Conservation (phyloP, 1,140 invertebrate species). For the Vanessa atalanta region DNA sequence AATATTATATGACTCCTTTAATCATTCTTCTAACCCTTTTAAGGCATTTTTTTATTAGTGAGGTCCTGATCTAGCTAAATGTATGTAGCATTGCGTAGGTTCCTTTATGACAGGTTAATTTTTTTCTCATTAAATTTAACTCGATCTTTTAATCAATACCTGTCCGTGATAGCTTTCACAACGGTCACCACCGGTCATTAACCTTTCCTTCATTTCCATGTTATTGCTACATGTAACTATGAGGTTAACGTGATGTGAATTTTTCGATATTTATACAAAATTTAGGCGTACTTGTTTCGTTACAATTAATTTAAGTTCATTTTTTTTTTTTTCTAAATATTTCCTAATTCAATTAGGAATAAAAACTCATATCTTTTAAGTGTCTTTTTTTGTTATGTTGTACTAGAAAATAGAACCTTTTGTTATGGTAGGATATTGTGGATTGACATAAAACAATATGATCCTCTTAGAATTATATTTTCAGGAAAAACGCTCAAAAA, state of each 20-base stretch:
- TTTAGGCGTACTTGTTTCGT: neutral
- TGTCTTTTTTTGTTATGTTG: too few species aligned
- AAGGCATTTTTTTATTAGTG: too few species aligned
- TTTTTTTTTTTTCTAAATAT: neutral
- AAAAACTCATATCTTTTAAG: too few species aligned
- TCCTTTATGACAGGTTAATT: neutral
- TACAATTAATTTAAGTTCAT: neutral
- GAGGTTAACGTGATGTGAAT: neutral
- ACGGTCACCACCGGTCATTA: neutral
- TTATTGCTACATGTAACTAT: neutral
- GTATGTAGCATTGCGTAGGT: neutral
- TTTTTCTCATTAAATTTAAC: neutral
- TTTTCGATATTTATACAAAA: neutral
- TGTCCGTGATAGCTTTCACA: neutral
- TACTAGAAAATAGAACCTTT: too few species aligned
- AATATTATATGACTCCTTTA: too few species aligned
- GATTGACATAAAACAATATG: too few species aligned
- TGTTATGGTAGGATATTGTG: too few species aligned
- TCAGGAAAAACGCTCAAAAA: too few species aligned
- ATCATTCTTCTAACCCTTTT: too few species aligned
- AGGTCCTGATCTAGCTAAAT: too few species aligned
- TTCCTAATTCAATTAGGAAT: neutral
- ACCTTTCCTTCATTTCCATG: constrained; percentile 5
- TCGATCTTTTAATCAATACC: neutral
- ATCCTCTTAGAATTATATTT: too few species aligned